Evolutionary conservation across 2,888 invertebrate species (phyloP).

Genomic region (Hesperia comma): DNA sequence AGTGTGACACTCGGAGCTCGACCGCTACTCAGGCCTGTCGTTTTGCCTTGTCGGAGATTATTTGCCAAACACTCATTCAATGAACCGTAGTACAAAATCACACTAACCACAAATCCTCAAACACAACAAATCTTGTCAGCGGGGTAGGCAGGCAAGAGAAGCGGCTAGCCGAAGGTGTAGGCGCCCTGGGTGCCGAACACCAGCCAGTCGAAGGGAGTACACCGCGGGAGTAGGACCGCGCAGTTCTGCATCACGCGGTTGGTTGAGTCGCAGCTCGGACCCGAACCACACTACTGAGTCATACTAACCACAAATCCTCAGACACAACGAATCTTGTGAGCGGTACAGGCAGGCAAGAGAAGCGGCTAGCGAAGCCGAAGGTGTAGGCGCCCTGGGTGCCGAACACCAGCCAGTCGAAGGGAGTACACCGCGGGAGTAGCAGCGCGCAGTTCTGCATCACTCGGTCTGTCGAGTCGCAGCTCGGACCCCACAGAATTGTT

Average conservation of each 20-base stretch:
- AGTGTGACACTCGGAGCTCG: too few relatives aligned
- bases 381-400: slow-evolving; percentile 51
- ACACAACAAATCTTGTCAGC: slow-evolving; percentile 50
- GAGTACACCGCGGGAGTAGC: slow-evolving; percentile 46
- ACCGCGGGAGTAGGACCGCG: slow-evolving; percentile 46
- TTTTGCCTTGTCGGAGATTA: too few relatives aligned
- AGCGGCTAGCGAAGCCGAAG: slow-evolving; percentile 45
- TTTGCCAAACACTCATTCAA: too few relatives aligned
- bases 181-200: slow-evolving; percentile 51
- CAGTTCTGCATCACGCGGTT: slow-evolving; percentile 51
- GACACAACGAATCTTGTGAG: slow-evolving; percentile 51
- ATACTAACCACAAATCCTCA: slow-evolving; percentile 50
- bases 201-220: slow-evolving; percentile 52
- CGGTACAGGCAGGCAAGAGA: slow-evolving; percentile 51
- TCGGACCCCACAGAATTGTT: slow-evolving; percentile 54
- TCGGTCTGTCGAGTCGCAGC: slow-evolving; percentile 52
- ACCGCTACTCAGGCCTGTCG: too few relatives aligned
- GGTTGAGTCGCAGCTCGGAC: slow-evolving; percentile 47
- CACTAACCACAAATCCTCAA: slow-evolving; percentile 51
- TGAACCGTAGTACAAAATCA: too few relatives aligned
- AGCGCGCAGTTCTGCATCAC: slow-evolving; percentile 48
- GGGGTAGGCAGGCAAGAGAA: slow-evolving; percentile 53
- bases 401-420: slow-evolving; percentile 54
- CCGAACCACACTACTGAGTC: too few relatives aligned
- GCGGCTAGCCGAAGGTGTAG: slow-evolving; percentile 46